Conservation (phyloP, 1,140 invertebrate genomes). For the Heliconius congener region DNA sequence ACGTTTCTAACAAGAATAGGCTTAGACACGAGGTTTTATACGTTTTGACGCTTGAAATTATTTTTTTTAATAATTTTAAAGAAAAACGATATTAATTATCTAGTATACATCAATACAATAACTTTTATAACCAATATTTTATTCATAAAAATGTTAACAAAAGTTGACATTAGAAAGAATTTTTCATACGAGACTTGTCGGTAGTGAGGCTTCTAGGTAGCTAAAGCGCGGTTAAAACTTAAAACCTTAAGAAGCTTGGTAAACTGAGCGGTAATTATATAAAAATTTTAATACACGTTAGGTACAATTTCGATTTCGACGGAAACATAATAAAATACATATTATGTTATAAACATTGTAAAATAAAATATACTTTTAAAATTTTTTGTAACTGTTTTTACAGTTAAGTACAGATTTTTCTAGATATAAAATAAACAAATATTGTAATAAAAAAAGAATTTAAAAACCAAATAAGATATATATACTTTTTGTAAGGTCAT, state of each 20-base stretch:
- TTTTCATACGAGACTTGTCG: not conserved
- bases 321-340: not conserved
- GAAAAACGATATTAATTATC: not conserved
- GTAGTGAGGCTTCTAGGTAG: not conserved
- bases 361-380: too few relatives aligned
- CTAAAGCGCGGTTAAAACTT: conserved; percentile 2
- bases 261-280: not conserved
- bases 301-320: not conserved
- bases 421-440: too few relatives aligned
- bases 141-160: not conserved
- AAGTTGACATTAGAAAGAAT: not conserved
- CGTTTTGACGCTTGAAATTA: not conserved
- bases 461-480: too few relatives aligned
- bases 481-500: too few relatives aligned
- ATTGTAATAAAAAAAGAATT: too few relatives aligned
- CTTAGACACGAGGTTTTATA: not conserved
- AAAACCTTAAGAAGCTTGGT: not conserved
- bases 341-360: not conserved
- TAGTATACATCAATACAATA: not conserved
- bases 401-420: too few relatives aligned
- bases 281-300: not conserved
- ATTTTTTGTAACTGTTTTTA: too few relatives aligned
- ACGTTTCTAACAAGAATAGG: conserved; percentile 19
- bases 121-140: too few relatives aligned
- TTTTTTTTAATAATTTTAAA: not conserved